Percentiles rank a stretch among this genome's conserved stretches.
These are phyloP conservation scores for Drosophila fuyamai DNA, from an alignment of 1,140 invertebrate genomes.

Conservation along the genomic window DNA sequence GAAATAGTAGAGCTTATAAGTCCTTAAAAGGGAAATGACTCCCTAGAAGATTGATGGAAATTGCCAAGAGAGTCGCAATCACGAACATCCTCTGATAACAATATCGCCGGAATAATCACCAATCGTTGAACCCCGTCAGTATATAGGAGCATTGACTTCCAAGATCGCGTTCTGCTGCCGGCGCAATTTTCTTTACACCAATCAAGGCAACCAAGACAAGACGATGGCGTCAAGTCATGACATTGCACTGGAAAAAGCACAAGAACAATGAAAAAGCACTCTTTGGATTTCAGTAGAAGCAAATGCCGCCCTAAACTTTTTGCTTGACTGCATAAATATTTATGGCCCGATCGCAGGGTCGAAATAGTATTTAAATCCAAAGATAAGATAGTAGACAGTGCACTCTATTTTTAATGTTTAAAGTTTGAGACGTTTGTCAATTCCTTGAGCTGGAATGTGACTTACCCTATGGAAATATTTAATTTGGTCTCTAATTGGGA, in stretches of 20 bases:
- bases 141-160: conserved; percentile 34
- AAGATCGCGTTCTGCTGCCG: conserved; percentile 29
- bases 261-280: conserved; percentile 25
- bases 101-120: conserved; percentile 23
- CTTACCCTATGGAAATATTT: background rate
- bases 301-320: conserved; percentile 16
- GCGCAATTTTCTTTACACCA: conserved; percentile 41
- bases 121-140: conserved; percentile 35
- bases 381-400: conserved; percentile 34
- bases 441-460: background rate
- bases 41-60: background rate
- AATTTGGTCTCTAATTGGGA: conserved; percentile 23
- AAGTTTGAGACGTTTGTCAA: background rate
- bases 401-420: conserved; percentile 4
- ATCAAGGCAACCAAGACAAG: conserved; percentile 27
- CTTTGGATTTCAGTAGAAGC: conserved; percentile 19
- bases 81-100: conserved; percentile 29
- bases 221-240: conserved; percentile 33
- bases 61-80: conserved; percentile 13
- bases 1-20: too few relatives aligned
- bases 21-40: background rate
- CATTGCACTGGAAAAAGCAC: conserved; percentile 36
- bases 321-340: conserved; percentile 30
- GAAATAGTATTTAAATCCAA: conserved; percentile 18
- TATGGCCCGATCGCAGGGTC: conserved; percentile 15